phyloP scores from a whole-genome alignment of 2,797 vertebrate genomes.

The Mycteria americana region DNA sequence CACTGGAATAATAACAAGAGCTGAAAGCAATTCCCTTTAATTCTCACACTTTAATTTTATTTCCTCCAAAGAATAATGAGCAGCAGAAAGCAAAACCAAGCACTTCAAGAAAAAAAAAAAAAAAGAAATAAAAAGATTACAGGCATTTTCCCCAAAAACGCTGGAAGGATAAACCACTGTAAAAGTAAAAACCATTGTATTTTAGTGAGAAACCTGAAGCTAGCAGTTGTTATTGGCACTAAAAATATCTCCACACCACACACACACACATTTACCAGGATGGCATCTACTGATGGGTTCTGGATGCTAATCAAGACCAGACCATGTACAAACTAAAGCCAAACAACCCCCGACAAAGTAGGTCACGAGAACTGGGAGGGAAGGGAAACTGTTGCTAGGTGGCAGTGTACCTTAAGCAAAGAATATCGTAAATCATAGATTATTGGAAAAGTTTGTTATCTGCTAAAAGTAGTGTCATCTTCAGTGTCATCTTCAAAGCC shows the following conservation, averaged over 20 bases:
- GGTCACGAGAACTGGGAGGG: slow-evolving; percentile 44
- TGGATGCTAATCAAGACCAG: slow-evolving; percentile 15
- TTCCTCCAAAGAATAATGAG: neutral
- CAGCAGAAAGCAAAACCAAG: neutral
- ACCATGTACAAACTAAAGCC: slow-evolving; percentile 21
- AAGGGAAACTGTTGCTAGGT: slow-evolving; percentile 66
- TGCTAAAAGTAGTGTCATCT: neutral
- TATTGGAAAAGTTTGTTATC: neutral
- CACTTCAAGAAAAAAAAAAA: neutral
- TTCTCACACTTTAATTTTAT: neutral
- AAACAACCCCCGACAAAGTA: slow-evolving; percentile 29
- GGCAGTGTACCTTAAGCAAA: slow-evolving; percentile 70
- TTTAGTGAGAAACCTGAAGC: neutral
- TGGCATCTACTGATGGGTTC: neutral
- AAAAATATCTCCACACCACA: neutral
- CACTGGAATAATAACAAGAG: neutral
- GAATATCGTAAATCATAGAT: slow-evolving; percentile 25
- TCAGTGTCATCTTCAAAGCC: neutral
- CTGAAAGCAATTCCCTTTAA: neutral
- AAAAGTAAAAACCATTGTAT: neutral
- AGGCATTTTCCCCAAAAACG: neutral
- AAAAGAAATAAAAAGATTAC: neutral
- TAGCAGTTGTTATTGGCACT: neutral
- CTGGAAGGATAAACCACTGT: neutral
- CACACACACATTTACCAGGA: neutral